Base-by-base conservation (phyloP, 2,113 vertebrate species). In the Chroicocephalus ridibundus region DNA sequence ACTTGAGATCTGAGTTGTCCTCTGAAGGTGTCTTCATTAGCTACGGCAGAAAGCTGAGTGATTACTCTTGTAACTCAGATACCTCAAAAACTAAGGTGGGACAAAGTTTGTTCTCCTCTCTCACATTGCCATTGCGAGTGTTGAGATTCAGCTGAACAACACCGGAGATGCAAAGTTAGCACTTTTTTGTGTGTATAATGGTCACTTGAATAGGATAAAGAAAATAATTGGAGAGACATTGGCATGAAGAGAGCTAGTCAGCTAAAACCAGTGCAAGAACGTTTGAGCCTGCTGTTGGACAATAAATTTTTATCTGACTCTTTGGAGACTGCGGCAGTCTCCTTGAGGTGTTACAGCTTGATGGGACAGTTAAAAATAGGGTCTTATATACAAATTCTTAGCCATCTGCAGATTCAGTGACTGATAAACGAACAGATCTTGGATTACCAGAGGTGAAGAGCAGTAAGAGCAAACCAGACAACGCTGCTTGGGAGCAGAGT, bases 91-190 rank as follows among this genome's bases (percentile, higher is more conserved):
- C 21, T 16, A 13, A 10, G 2, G 7, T 24, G 55, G 36, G 15
- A 31, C 38, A 5, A 46, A 58, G n/a, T 52, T 85, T 82, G 27
- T 57, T 72, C 17, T 82, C 42, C 74, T 40, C 36, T 66, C 38
- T 80, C 16, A 7, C 3, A 0, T 38, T 70, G 49, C 36, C 27
- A 4, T 62, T 46, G 11, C 3, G 0, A 5, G 10, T 57, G 52
- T 14, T 76, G 69, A 83, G 42, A n/a, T 64, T 15, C 27, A 66
- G 52, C 52, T 75, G 52, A 75, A 74, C 38, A 46, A 0, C 47
- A 2, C 3, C 61, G 46, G 74, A 79, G 58, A 6, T 51, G 74
- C 58, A 5, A n/a, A 74, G 31, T 54, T 6, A 34, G 52, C 61
- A 32, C 25, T 34, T 82, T 46, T 26, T 1, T 54, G 8, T 76